phyloP scores from a whole-genome alignment of 1,140 invertebrate species.

The Bombus superbus region DNA sequence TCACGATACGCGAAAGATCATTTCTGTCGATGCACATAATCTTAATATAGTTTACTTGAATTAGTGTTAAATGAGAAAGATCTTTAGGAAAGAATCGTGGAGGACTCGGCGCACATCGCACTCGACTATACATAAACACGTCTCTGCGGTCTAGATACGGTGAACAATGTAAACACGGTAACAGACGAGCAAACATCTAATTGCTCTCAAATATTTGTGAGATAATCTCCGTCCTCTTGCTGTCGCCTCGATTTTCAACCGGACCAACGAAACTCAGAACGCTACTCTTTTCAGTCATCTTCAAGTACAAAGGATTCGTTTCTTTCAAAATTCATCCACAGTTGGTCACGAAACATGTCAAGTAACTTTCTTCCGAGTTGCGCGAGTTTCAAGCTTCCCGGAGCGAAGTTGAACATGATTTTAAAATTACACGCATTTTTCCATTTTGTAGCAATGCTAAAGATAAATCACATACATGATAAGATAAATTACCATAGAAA shows the following conservation, averaged over 20 bases:
- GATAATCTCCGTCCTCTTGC: conserved; percentile 71
- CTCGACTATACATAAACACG: conserved; percentile 60
- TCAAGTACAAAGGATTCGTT: neutral
- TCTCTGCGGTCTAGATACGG: conserved; percentile 74
- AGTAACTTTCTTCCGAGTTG: neutral
- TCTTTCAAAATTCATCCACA: neutral
- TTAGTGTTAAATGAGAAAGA: neutral
- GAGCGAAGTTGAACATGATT: too few species aligned
- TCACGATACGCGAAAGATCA: too few species aligned
- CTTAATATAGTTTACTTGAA: too few species aligned
- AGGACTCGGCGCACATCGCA: conserved; percentile 48
- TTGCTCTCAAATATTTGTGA: conserved; percentile 79
- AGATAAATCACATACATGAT: too few species aligned
- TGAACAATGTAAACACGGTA: conserved; percentile 76
- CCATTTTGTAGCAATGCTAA: too few species aligned
- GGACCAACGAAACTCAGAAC: conserved; percentile 27
- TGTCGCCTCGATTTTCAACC: conserved; percentile 62
- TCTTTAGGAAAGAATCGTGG: conserved; percentile 9
- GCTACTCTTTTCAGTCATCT: conserved; percentile 32
- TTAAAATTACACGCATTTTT: too few species aligned
- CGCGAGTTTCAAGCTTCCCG: neutral
- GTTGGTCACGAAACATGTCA: neutral
- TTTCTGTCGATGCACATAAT: too few species aligned
- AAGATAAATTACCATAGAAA: too few species aligned
- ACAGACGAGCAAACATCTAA: conserved; percentile 78